Conservation (phyloP, 2,888 invertebrate species). For the Sipunculus nudus region DNA sequence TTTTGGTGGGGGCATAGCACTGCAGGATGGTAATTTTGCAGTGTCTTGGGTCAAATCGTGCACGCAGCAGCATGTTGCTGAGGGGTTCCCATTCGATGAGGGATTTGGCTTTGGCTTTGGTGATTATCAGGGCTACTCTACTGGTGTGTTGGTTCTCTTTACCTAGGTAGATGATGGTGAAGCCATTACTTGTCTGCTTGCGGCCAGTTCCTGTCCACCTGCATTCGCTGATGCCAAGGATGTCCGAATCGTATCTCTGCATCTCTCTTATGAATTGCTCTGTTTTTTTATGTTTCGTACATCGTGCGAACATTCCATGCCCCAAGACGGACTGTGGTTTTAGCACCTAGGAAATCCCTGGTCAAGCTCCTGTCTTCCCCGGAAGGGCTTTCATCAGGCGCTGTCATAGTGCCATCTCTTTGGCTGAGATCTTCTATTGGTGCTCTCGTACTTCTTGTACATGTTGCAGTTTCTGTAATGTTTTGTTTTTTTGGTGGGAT, state of each 20-base stretch:
- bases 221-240: constrained; percentile 13
- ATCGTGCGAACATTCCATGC: constrained; percentile 19
- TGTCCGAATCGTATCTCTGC: constrained; percentile 6
- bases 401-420: too few relatives aligned
- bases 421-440: too few relatives aligned
- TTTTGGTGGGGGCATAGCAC: constrained; percentile 30
- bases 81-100: constrained; percentile 9
- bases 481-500: too few relatives aligned
- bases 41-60: neutral
- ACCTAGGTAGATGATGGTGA: too few relatives aligned
- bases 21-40: constrained; percentile 18
- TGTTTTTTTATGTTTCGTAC: constrained; percentile 15
- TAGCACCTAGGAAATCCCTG: too few relatives aligned
- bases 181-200: neutral
- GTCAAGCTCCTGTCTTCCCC: too few relatives aligned
- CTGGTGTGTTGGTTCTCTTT: neutral
- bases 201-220: constrained; percentile 13
- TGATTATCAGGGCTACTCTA: constrained; percentile 1
- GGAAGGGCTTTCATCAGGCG: too few relatives aligned
- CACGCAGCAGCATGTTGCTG: neutral
- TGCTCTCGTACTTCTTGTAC: too few relatives aligned
- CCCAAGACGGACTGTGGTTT: constrained; percentile 7
- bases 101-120: neutral
- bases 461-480: too few relatives aligned
- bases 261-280: constrained; percentile 15